phyloP scores from a whole-genome alignment of 2,888 invertebrate species.

The Brachyptera putata region DNA sequence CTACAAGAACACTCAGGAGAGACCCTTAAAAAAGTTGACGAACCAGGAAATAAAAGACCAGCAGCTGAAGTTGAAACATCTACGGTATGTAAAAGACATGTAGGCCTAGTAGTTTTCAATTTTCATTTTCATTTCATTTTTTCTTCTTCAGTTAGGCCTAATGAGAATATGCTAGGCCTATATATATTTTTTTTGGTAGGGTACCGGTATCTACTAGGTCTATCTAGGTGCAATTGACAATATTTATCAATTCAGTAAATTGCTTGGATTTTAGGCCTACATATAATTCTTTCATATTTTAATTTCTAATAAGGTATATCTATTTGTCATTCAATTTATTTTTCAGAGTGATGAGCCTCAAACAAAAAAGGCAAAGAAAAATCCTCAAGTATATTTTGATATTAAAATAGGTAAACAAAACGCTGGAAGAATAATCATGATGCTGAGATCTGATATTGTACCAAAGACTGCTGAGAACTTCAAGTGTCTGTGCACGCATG shows the following conservation, averaged over 20 bases:
- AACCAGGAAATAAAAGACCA: constrained; percentile 29
- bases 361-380: constrained; percentile 52
- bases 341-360: constrained; percentile 36
- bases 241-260: too few relatives aligned
- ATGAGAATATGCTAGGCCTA: too few relatives aligned
- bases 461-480: constrained; percentile 96
- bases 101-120: background rate
- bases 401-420: constrained; percentile 85
- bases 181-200: too few relatives aligned
- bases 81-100: constrained; percentile 30
- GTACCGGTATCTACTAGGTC: too few relatives aligned
- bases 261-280: background rate
- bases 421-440: constrained; percentile 86
- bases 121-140: background rate
- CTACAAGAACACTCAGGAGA: constrained; percentile 95
- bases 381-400: constrained; percentile 95
- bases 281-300: background rate
- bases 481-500: constrained; percentile 87
- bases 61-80: constrained; percentile 39
- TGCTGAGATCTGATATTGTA: constrained; percentile 86
- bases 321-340: too few relatives aligned
- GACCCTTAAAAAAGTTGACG: constrained; percentile 58
- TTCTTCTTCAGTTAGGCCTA: background rate
- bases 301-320: too few relatives aligned
- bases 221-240: too few relatives aligned